phyloP scores from a whole-genome alignment of 2,888 invertebrate species.

The Euclidia mi region DNA sequence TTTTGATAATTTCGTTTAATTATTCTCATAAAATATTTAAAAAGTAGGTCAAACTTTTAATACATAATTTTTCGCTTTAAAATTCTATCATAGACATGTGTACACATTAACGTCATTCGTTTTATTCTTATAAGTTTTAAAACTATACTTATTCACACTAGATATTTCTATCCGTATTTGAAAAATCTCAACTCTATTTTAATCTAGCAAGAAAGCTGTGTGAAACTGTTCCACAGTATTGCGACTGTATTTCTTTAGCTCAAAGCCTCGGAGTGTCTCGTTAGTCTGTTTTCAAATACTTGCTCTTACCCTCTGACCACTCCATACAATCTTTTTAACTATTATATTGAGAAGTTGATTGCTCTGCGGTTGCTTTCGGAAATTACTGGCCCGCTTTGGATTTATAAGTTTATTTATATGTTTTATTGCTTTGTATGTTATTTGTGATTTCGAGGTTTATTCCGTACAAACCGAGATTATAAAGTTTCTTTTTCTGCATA shows the following conservation, averaged over 20 bases:
- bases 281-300: slow-evolving; percentile 81
- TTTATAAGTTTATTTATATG: slow-evolving; percentile 32
- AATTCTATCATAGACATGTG: neutral
- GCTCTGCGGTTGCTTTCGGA: slow-evolving; percentile 62
- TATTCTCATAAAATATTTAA: too few species aligned
- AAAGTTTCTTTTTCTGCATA: too few species aligned
- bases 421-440: slow-evolving; percentile 13
- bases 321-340: slow-evolving; percentile 66
- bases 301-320: slow-evolving; percentile 54
- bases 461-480: too few species aligned
- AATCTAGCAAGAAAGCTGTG: slow-evolving; percentile 17
- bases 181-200: slow-evolving; percentile 15
- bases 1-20: too few species aligned
- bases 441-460: neutral
- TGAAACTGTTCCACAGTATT: slow-evolving; percentile 29
- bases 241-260: slow-evolving; percentile 49
- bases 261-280: slow-evolving; percentile 74
- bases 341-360: slow-evolving; percentile 72
- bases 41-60: too few species aligned
- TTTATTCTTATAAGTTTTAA: neutral
- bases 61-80: too few species aligned
- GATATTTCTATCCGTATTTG: neutral
- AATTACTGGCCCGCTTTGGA: slow-evolving; percentile 48
- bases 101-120: neutral
- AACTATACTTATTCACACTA: neutral